Conservation (phyloP, 1,140 invertebrate species). For the Bombus waltoni region DNA sequence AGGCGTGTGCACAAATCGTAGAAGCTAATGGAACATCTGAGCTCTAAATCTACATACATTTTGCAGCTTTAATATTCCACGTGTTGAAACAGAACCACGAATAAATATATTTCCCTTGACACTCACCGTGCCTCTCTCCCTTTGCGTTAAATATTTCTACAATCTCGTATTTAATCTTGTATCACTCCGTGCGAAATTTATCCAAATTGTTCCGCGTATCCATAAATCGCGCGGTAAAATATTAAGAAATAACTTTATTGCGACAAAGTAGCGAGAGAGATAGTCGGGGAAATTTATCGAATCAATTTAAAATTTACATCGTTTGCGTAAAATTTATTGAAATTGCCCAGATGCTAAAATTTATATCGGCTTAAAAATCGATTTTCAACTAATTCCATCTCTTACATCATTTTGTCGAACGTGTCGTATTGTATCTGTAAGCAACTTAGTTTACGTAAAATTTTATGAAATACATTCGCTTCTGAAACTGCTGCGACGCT, state of each 20-base stretch:
- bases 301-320: background rate
- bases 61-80: conserved; percentile 10
- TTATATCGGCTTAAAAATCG: background rate
- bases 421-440: background rate
- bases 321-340: background rate
- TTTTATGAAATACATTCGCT: too few relatives aligned
- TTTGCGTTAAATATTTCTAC: background rate
- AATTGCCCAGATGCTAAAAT: background rate
- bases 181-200: background rate
- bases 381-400: background rate
- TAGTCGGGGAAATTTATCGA: background rate
- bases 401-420: background rate
- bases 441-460: too few relatives aligned
- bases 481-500: too few relatives aligned
- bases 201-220: background rate
- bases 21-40: conserved; percentile 22
- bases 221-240: background rate
- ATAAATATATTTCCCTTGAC: conserved; percentile 17
- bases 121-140: background rate
- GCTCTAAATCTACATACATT: conserved; percentile 19
- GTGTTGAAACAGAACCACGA: background rate
- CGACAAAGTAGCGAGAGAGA: background rate
- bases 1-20: conserved; percentile 6
- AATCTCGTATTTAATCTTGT: background rate
- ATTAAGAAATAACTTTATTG: background rate